Conservation (phyloP, 2,797 vertebrate species). For the Coendou prehensilis region DNA sequence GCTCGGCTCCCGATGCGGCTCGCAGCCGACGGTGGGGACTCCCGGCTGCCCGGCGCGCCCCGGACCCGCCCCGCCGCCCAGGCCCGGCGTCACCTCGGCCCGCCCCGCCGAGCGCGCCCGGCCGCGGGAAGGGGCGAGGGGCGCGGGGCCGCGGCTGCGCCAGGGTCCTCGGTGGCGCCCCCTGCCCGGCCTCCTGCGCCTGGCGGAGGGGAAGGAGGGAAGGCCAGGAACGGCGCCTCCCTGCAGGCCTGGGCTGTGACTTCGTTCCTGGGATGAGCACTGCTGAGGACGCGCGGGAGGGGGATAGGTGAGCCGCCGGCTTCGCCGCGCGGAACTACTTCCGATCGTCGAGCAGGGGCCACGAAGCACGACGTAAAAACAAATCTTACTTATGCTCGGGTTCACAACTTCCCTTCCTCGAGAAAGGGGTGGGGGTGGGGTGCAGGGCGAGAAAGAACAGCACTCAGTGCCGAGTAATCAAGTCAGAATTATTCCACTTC, state of each 20-base stretch:
- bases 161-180: neutral
- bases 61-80: neutral
- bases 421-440: neutral
- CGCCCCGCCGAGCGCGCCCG: neutral
- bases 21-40: constrained; percentile 22
- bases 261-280: neutral
- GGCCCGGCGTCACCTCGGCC: constrained; percentile 74
- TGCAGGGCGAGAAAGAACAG: neutral
- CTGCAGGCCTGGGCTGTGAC: neutral
- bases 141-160: neutral
- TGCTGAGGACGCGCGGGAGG: neutral
- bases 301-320: constrained; percentile 39
- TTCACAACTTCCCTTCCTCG: constrained; percentile 71
- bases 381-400: neutral
- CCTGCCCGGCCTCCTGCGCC: neutral
- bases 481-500: constrained; percentile 67
- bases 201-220: neutral
- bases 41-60: constrained; percentile 54
- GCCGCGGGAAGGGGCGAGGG: neutral
- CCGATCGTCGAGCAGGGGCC: constrained; percentile 45
- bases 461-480: constrained; percentile 70
- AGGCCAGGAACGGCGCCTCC: neutral
- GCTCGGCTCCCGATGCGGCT: neutral
- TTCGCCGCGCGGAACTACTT: constrained; percentile 31
- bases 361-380: constrained; percentile 65